Conservation (phyloP, 2,797 vertebrate genomes). For the Pempheris klunzingeri region DNA sequence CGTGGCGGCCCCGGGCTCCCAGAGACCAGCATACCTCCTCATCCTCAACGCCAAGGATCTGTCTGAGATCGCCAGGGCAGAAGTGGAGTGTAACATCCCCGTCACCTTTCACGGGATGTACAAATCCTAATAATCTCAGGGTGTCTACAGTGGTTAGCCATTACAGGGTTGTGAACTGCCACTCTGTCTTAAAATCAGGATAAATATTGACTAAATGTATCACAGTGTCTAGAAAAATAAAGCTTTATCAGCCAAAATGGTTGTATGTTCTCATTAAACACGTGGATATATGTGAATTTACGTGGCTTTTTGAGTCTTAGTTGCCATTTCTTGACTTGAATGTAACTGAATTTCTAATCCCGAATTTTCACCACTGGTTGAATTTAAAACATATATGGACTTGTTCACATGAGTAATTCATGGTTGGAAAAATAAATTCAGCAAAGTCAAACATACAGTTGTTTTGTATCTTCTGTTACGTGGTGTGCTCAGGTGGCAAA, state of each 20-base stretch:
- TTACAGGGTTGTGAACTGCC: background rate
- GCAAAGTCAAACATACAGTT: background rate
- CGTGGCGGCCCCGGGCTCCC: constrained; percentile 90
- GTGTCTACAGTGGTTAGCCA: background rate
- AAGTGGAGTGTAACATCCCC: constrained; percentile 93
- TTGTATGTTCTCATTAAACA: constrained; percentile 19
- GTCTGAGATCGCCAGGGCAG: constrained; percentile 94
- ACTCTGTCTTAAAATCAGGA: constrained; percentile 14
- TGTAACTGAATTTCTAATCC: background rate
- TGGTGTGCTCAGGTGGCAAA: background rate
- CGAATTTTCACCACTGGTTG: background rate
- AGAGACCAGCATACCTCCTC: constrained; percentile 93
- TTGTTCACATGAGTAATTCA: constrained; percentile 37
- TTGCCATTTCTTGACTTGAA: background rate
- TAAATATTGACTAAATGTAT: constrained; percentile 27
- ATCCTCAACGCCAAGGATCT: constrained; percentile 96
- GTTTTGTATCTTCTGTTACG: background rate
- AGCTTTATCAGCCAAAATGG: constrained; percentile 29
- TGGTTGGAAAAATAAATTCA: constrained; percentile 47
- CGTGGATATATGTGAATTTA: constrained; percentile 1
- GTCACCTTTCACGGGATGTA: constrained; percentile 98
- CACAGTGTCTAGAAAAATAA: constrained; percentile 24
- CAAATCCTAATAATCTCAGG: constrained; percentile 76
- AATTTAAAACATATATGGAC: constrained; percentile 19
- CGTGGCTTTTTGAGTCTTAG: background rate